Percentiles rank a stretch among this genome's conserved stretches.
These are phyloP conservation scores for Malaclemys terrapin DNA, from an alignment of 2,113 vertebrate species.

Conservation along the genomic window DNA sequence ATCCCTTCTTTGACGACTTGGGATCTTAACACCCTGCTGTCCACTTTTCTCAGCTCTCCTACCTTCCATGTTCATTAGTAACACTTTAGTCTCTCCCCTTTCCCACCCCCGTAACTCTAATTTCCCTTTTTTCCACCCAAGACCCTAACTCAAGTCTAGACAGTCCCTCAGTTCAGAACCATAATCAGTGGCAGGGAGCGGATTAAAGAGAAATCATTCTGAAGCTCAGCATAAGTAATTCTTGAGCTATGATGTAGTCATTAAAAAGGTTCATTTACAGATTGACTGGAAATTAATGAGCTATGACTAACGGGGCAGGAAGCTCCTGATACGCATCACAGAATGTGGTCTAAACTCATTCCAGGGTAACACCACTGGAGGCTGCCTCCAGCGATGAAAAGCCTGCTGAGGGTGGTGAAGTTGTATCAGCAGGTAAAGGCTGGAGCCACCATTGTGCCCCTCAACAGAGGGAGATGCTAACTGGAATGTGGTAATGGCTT, in stretches of 20 bases:
- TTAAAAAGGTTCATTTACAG: slow-evolving; percentile 53
- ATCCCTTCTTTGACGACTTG: slow-evolving; percentile 72
- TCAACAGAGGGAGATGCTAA: not conserved
- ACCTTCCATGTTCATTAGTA: slow-evolving; percentile 49
- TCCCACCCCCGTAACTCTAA: slow-evolving; percentile 19
- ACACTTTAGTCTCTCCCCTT: slow-evolving; percentile 15
- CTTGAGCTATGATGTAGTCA: slow-evolving; percentile 28
- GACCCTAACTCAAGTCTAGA: slow-evolving; percentile 74
- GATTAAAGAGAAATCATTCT: slow-evolving; percentile 65
- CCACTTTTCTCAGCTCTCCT: not conserved
- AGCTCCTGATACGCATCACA: not conserved
- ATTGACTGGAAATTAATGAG: slow-evolving; percentile 46
- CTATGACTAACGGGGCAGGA: slow-evolving; percentile 35
- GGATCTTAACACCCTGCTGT: slow-evolving; percentile 71
- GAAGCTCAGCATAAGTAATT: slow-evolving; percentile 58
- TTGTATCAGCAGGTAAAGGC: no score
- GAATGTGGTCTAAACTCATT: not conserved
- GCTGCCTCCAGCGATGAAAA: not conserved
- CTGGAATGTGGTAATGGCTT: not conserved
- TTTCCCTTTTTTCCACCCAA: slow-evolving; percentile 59
- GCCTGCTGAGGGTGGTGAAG: not conserved
- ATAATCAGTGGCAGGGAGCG: slow-evolving; percentile 64
- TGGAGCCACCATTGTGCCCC: not conserved
- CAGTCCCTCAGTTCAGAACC: slow-evolving; percentile 49
- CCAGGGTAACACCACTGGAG: not conserved